Evolutionary conservation across 2,113 vertebrate genomes (phyloP).

Genomic region (Cyprinus carpio): DNA sequence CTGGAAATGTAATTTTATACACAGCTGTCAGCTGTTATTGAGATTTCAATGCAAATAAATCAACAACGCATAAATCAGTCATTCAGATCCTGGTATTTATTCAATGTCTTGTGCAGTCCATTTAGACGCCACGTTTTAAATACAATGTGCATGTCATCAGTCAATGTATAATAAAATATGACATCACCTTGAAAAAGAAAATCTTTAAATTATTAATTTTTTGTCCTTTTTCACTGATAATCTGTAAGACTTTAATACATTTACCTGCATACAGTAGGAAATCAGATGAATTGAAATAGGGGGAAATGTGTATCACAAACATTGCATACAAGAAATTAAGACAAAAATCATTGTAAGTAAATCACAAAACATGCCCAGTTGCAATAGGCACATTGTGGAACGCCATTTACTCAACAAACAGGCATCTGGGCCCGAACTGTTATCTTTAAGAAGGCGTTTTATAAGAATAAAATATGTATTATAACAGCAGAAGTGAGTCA

Average conservation of each 20-base stretch:
- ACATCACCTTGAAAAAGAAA: conserved; percentile 16
- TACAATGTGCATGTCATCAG: conserved; percentile 13
- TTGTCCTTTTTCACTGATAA: too few species aligned
- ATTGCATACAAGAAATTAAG: not conserved
- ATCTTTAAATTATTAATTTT: too few species aligned
- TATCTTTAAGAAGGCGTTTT: not conserved
- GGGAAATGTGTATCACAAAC: not conserved
- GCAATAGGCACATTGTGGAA: conserved; percentile 16
- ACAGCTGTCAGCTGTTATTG: not conserved
- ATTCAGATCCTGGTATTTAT: conserved; percentile 18
- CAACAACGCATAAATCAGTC: not conserved
- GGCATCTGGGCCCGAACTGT: not conserved
- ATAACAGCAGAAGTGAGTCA: conserved; percentile 9
- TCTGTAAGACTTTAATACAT: conserved; percentile 25
- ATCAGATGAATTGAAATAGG: not conserved
- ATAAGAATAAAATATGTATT: not conserved
- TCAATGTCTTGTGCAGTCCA: not conserved
- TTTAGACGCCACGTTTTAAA: conserved; percentile 7
- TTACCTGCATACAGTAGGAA: conserved; percentile 19
- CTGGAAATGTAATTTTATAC: not conserved
- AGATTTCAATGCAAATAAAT: not conserved
- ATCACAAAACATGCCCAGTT: not conserved
- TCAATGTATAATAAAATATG: not conserved
- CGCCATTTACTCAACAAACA: not conserved
- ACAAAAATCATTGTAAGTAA: not conserved